Conservation (phyloP, 2,888 invertebrate species). For the Rhingia rostrata region DNA sequence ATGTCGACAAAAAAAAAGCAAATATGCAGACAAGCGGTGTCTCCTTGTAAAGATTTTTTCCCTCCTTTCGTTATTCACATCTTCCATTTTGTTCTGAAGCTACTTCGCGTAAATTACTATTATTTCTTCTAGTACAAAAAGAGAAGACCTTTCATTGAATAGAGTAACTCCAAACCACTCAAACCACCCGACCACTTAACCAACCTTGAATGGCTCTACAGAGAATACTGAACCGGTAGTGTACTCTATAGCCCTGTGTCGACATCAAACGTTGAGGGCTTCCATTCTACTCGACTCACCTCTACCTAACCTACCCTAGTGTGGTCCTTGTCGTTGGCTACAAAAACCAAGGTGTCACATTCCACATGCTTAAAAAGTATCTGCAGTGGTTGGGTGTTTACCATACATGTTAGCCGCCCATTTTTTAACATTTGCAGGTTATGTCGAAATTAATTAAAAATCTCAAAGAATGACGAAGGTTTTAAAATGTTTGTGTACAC, state of each 20-base stretch:
- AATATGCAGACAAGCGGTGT: constrained; percentile 6
- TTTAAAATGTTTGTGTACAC: neutral
- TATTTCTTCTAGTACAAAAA: neutral
- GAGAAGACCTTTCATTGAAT: neutral
- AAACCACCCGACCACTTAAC: neutral
- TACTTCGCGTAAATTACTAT: constrained; percentile 25
- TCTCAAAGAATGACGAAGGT: constrained; percentile 38
- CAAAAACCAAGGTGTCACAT: neutral
- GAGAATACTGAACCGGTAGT: constrained; percentile 10
- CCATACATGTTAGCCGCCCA: constrained; percentile 3
- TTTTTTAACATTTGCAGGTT: constrained; percentile 14
- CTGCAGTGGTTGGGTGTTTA: neutral
- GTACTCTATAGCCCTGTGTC: neutral
- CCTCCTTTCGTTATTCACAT: neutral
- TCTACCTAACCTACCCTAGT: neutral
- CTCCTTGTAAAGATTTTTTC: neutral
- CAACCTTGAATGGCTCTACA: neutral
- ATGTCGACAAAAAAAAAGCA: neutral
- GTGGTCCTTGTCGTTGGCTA: neutral
- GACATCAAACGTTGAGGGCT: constrained; percentile 21
- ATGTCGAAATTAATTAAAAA: constrained; percentile 69
- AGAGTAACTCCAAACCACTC: neutral
- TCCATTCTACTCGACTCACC: neutral
- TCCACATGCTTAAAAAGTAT: neutral
- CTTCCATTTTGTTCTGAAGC: neutral